Evolutionary conservation across 2,113 vertebrate species (phyloP).

Genomic region (Orthonyx spaldingii): DNA sequence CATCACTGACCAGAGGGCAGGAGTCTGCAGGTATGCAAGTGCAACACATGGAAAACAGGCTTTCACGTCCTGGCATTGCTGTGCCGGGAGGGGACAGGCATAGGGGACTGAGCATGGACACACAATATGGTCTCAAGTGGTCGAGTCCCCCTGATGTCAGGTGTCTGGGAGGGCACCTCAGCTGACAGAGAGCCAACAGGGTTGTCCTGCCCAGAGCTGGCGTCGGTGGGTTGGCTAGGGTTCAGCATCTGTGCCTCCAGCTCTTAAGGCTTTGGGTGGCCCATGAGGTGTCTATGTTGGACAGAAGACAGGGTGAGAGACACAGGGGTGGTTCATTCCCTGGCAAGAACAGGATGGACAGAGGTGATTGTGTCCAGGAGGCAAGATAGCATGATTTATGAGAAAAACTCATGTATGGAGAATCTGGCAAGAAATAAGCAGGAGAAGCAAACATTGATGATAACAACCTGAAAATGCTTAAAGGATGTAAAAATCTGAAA

Average conservation of each 20-base stretch:
- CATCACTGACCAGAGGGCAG: rapidly evolving
- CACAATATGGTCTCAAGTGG: background rate
- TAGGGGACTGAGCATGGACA: background rate
- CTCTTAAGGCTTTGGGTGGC: background rate
- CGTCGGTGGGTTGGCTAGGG: rapidly evolving
- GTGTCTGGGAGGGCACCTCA: background rate
- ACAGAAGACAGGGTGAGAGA: background rate
- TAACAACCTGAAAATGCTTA: background rate
- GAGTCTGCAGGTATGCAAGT: rapidly evolving
- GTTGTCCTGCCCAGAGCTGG: background rate
- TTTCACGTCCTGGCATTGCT: background rate
- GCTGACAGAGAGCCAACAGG: rapidly evolving
- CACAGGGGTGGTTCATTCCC: background rate
- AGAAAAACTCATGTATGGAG: background rate
- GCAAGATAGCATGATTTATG: background rate
- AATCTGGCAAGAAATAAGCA: background rate
- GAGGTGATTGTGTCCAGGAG: background rate
- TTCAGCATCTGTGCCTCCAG: background rate
- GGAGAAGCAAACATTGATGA: background rate
- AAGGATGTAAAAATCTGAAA: background rate
- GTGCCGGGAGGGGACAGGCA: rapidly evolving
- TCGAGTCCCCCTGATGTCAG: rapidly evolving
- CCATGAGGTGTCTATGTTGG: background rate
- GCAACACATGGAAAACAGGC: rapidly evolving
- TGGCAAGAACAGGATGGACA: background rate